Evolutionary conservation across 2,888 invertebrate species (phyloP).

Genomic region (Agrotis segetum): DNA sequence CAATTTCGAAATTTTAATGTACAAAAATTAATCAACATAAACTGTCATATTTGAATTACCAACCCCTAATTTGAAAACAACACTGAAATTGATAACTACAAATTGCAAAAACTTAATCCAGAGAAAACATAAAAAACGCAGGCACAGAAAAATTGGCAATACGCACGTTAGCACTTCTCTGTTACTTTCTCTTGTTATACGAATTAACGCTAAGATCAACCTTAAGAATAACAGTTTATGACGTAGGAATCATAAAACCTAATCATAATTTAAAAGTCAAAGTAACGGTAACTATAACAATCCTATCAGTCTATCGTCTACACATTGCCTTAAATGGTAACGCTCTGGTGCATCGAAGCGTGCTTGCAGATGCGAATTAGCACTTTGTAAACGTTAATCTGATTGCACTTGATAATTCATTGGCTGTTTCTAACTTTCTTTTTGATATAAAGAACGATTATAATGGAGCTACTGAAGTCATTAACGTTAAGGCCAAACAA

Average conservation of each 20-base stretch:
- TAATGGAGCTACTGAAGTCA: neutral
- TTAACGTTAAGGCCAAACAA: neutral
- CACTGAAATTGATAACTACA: neutral
- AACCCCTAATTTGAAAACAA: too few species aligned
- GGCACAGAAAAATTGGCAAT: neutral
- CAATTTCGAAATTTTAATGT: too few species aligned
- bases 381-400: conserved; percentile 54
- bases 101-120: neutral
- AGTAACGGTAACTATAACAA: conserved; percentile 21
- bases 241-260: conserved; percentile 19
- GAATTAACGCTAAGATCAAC: conserved; percentile 6
- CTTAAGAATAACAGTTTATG: conserved; percentile 1
- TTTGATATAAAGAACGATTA: conserved; percentile 22
- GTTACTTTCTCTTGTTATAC: conserved; percentile 20
- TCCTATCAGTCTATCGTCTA: conserved; percentile 15
- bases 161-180: neutral
- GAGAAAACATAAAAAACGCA: too few species aligned
- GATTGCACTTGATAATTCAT: conserved; percentile 56
- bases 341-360: conserved; percentile 55
- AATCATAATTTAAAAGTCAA: conserved; percentile 26
- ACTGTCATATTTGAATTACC: too few species aligned
- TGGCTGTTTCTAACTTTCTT: conserved; percentile 58
- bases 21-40: too few species aligned
- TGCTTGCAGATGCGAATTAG: conserved; percentile 59
- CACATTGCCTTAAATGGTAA: conserved; percentile 54